phyloP scores from a whole-genome alignment of 2,888 invertebrate genomes.

The Apamea sordens region DNA sequence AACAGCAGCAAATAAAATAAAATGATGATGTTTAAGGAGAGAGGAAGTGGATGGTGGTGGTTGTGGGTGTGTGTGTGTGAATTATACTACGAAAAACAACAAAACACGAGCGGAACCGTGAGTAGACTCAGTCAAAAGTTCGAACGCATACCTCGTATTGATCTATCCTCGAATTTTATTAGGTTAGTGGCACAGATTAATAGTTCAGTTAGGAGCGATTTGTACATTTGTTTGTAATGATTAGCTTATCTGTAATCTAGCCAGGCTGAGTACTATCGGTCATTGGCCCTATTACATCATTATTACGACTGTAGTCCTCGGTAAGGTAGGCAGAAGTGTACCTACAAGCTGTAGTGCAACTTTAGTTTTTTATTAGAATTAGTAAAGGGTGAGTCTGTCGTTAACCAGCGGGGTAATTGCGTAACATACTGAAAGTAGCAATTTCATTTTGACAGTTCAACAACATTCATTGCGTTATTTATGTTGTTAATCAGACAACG shows the following conservation, averaged over 20 bases:
- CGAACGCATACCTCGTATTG: constrained; percentile 31
- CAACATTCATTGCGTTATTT: no score
- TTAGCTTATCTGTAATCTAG: constrained; percentile 16
- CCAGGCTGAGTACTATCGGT: constrained; percentile 10
- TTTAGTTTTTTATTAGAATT: no score
- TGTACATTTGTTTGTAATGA: constrained; percentile 24
- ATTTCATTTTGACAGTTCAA: no score
- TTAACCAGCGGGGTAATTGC: no score
- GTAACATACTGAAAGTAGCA: no score
- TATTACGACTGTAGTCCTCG: background rate
- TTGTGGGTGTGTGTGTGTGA: no score
- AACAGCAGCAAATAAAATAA: no score
- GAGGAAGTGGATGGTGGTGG: no score
- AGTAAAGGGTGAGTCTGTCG: no score
- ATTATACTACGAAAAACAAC: background rate
- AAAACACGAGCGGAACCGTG: background rate
- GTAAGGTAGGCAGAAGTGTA: background rate
- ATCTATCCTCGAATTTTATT: constrained; percentile 42
- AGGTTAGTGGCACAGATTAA: constrained; percentile 50
- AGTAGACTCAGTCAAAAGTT: background rate
- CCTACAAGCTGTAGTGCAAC: no score
- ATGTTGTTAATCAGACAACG: no score
- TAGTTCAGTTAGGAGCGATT: background rate
- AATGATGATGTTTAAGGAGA: no score
- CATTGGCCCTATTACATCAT: background rate